Evolutionary conservation across 2,888 invertebrate genomes (phyloP).

Genomic region (Lasioglossum marginatum): DNA sequence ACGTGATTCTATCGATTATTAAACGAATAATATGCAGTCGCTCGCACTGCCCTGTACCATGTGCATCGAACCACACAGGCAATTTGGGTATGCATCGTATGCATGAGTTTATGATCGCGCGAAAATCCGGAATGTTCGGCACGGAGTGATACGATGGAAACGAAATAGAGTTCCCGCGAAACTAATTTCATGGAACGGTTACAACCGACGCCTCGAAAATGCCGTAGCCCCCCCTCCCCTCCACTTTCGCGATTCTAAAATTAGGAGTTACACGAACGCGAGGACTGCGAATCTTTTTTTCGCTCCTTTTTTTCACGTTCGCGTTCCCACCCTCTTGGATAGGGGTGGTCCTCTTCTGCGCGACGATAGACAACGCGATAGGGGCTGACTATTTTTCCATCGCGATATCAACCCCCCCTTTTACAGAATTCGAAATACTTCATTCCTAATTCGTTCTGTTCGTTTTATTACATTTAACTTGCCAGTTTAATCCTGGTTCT

Average conservation of each 20-base stretch:
- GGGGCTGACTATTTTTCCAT: constrained; percentile 14
- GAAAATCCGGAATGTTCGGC: constrained; percentile 76
- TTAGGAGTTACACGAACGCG: constrained; percentile 67
- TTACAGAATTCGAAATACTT: not conserved
- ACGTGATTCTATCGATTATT: constrained; percentile 83
- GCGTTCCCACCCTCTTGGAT: constrained; percentile 17
- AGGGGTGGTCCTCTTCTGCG: constrained; percentile 34
- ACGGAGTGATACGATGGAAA: constrained; percentile 76
- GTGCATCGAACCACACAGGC: constrained; percentile 75
- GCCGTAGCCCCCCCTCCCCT: constrained; percentile 43
- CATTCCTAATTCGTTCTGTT: not conserved
- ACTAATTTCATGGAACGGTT: constrained; percentile 73
- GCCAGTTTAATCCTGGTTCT: not conserved
- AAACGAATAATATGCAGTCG: constrained; percentile 82
- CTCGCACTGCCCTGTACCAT: constrained; percentile 72
- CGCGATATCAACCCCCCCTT: not conserved
- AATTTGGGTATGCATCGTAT: constrained; percentile 76
- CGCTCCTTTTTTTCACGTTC: constrained; percentile 21
- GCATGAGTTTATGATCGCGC: constrained; percentile 76
- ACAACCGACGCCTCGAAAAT: constrained; percentile 71
- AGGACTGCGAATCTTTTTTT: constrained; percentile 13
- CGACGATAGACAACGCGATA: constrained; percentile 54
- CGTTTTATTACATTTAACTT: not conserved
- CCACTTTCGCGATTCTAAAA: constrained; percentile 62
- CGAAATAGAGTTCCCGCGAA: constrained; percentile 74